Base-by-base conservation (phyloP, 2,797 vertebrate genomes). In the Schizothorax lantsangensis region DNA sequence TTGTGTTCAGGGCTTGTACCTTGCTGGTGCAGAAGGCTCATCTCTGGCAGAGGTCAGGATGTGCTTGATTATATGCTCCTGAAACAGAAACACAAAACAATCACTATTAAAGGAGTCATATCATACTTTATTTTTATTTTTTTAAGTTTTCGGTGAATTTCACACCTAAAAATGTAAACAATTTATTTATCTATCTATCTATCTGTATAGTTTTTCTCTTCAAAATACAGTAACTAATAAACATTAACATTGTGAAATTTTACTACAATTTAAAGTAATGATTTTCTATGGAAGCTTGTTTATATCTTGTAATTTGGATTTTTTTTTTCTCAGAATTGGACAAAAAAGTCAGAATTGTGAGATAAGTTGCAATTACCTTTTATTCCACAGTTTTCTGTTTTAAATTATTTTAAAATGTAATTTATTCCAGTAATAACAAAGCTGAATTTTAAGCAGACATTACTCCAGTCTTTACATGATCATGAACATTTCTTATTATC, bases 11-110 rank as follows among this genome's bases (percentile, higher is more conserved):
- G 11, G 23, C 47, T 62, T 33, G 57, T 96, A 98, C 98, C 98
- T 95, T 83, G 98, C 98, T 89, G 97, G 98, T 90, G 98, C 97
- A 85, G 98, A 99, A 5, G 98, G 98, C 40, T 99, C 98, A 45
- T 99, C 97, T 92, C 95, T 97, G 88, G 98, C 98, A 6, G 98
- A 98, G 79, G 95, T 97, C 93, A 99, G 94, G 86, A 99, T 97
- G 83, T 97, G 98, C 96, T 98, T 99, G 89, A 99, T 96, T 86
- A 98, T 97, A 91, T 98, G 96, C 91, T 99, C 98, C 98, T 99
- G 91, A 90, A 96, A 94, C 71, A 86, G 69, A 83, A 40, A 73
- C 73, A 72, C 33, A 57, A 83, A 26, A 45, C 0, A 45, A 79
- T 3, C 38, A 43, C 33, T 59, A 59, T 38, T 59, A 79, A 79